Conservation (phyloP, 2,888 invertebrate species). For the Dynastes maya region DNA sequence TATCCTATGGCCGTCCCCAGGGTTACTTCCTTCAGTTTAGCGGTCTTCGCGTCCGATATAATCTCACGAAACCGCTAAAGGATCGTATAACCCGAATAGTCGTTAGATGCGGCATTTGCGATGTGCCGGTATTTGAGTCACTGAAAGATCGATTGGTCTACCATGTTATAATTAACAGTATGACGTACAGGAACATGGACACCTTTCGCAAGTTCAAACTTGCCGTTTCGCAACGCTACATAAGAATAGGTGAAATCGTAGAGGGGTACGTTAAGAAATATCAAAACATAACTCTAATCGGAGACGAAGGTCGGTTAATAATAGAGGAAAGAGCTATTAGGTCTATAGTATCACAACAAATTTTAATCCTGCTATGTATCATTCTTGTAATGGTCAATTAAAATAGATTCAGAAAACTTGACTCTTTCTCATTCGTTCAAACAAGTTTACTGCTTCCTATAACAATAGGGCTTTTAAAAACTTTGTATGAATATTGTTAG, state of each 20-base stretch:
- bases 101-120: constrained; percentile 80
- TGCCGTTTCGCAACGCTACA: background rate
- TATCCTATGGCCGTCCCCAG: constrained; percentile 64
- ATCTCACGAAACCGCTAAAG: constrained; percentile 76
- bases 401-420: background rate
- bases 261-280: background rate
- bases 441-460: no score
- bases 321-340: background rate
- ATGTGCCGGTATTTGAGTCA: constrained; percentile 69
- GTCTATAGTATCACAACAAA: background rate
- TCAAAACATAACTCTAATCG: background rate
- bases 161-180: constrained; percentile 78
- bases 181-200: constrained; percentile 58
- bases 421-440: background rate
- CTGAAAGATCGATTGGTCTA: constrained; percentile 75
- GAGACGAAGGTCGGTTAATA: background rate
- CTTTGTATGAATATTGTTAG: no score
- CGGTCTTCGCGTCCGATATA: constrained; percentile 81
- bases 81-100: constrained; percentile 77
- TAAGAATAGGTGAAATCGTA: background rate
- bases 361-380: background rate
- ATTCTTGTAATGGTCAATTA: background rate
- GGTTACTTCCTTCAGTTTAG: constrained; percentile 87
- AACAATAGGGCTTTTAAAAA: no score
- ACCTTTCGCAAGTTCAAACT: background rate